Conservation (phyloP, 2,797 vertebrate genomes). For the Artibeus jamaicensis region DNA sequence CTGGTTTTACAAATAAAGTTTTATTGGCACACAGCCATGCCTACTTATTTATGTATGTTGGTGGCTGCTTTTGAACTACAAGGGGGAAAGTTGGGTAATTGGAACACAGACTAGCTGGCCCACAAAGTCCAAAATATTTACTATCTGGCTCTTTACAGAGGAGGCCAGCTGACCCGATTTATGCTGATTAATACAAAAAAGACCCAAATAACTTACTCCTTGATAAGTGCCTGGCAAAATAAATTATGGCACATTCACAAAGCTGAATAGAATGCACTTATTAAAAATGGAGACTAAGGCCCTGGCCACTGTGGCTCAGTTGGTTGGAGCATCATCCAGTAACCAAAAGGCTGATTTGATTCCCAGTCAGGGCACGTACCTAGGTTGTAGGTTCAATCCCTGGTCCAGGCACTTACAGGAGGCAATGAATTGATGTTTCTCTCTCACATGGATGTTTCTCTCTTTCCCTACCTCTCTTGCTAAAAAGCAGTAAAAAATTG, state of each 20-base stretch:
- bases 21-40: background rate
- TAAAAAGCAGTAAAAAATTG: background rate
- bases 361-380: background rate
- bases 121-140: background rate
- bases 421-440: background rate
- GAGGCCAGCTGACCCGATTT: background rate
- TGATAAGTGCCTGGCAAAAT: background rate
- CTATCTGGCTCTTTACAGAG: background rate
- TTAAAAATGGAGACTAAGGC: background rate
- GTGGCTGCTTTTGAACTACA: background rate
- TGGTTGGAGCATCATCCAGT: background rate
- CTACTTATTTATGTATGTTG: background rate
- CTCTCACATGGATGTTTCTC: no score
- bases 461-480: background rate
- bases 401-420: no score
- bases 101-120: background rate
- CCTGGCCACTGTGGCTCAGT: background rate
- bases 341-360: background rate
- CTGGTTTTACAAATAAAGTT: background rate
- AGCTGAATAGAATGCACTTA: background rate
- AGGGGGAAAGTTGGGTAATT: background rate
- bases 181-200: background rate
- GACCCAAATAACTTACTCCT: background rate
- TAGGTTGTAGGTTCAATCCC: background rate
- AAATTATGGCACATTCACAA: background rate